A percentile compares a stretch with the other conserved stretches of the same genome.
Evolutionary conservation across 2,797 vertebrate genomes (phyloP).

Genomic region (Geotrypetes seraphini): DNA sequence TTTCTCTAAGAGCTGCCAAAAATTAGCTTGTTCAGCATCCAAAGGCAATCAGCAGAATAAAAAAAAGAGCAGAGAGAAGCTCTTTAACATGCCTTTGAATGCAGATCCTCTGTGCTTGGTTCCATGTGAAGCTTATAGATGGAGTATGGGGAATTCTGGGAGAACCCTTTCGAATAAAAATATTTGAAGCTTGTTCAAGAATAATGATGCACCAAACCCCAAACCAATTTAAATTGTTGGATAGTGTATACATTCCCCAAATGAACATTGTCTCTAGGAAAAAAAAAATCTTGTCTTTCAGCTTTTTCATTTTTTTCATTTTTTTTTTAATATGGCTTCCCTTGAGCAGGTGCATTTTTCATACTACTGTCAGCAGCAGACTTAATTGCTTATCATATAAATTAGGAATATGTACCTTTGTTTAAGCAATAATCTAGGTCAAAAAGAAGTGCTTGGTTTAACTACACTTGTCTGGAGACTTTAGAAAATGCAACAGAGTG

Average conservation of each 20-base stretch:
- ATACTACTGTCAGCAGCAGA: background rate
- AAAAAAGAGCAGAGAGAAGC: background rate
- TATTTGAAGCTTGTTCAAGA: background rate
- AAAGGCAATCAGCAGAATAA: background rate
- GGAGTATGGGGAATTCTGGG: background rate
- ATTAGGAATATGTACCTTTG: constrained; percentile 9
- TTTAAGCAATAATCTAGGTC: constrained; percentile 15
- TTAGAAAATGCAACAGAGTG: constrained; percentile 9
- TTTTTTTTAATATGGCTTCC: background rate
- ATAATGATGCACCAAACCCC: background rate
- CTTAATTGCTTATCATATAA: constrained; percentile 19
- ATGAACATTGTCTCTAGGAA: background rate
- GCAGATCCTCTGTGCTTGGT: fast-evolving
- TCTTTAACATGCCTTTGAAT: background rate
- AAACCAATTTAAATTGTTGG: constrained; percentile 1
- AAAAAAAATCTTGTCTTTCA: background rate
- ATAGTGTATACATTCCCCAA: constrained; percentile 3
- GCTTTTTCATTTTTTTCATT: background rate
- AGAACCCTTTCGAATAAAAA: background rate
- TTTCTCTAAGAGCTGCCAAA: constrained; percentile 7
- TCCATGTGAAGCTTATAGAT: background rate
- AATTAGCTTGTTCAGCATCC: constrained; percentile 1
- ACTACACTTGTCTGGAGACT: constrained; percentile 10
- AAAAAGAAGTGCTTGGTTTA: constrained; percentile 1
- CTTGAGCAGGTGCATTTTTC: constrained; percentile 9